Evolutionary conservation across 2,113 vertebrate genomes (phyloP).

Genomic region (Oxygymnocypris stewartii): DNA sequence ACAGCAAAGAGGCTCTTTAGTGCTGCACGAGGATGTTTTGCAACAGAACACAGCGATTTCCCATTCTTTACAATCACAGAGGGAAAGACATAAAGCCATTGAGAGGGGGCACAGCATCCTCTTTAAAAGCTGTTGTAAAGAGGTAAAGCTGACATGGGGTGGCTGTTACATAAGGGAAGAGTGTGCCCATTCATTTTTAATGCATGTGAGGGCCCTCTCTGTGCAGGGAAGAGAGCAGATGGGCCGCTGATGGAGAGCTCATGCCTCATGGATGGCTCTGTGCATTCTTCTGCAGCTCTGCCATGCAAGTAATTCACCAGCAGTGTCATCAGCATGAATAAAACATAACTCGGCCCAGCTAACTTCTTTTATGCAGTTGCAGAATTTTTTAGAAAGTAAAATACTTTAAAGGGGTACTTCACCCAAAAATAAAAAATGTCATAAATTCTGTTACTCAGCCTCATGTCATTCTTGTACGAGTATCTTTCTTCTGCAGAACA

Average conservation of each 20-base stretch:
- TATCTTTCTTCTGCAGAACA: neutral
- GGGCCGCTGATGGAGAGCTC: conserved; percentile 68
- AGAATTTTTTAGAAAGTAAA: conserved; percentile 63
- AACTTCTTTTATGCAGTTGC: conserved; percentile 71
- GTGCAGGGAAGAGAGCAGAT: conserved; percentile 53
- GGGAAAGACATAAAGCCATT: conserved; percentile 8
- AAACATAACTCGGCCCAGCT: conserved; percentile 74
- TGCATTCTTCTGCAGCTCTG: conserved; percentile 71
- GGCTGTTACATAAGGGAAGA: conserved; percentile 67
- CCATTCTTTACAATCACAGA: conserved; percentile 9
- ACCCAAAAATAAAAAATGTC: neutral
- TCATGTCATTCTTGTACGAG: neutral
- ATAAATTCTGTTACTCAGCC: neutral
- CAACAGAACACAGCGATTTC: conserved; percentile 11
- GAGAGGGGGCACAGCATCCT: conserved; percentile 1
- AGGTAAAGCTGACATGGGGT: conserved; percentile 61
- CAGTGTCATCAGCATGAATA: conserved; percentile 74
- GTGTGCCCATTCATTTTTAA: conserved; percentile 75
- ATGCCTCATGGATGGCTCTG: conserved; percentile 65
- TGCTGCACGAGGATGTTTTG: conserved; percentile 19
- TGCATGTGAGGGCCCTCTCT: conserved; percentile 71
- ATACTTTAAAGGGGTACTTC: conserved; percentile 50
- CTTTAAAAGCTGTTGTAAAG: conserved; percentile 35
- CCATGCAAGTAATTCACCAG: conserved; percentile 77
- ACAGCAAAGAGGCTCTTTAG: conserved; percentile 27